phyloP scores from a whole-genome alignment of 2,888 invertebrate genomes.

The Icerya purchasi region DNA sequence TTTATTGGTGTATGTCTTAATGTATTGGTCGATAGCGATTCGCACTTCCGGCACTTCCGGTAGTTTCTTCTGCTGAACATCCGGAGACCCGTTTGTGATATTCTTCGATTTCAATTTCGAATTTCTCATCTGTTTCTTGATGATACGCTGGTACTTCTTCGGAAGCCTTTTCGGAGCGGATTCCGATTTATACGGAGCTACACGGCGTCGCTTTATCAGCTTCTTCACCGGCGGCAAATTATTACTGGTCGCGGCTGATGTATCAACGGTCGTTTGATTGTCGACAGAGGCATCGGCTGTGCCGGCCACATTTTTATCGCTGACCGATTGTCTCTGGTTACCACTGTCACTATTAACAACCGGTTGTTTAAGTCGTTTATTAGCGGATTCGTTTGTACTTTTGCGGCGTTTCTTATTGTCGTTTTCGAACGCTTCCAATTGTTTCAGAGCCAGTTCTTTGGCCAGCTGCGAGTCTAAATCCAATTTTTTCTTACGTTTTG shows the following conservation, averaged over 20 bases:
- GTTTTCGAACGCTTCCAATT: constrained; percentile 30
- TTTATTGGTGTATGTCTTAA: constrained; percentile 13
- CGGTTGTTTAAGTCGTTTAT: constrained; percentile 4
- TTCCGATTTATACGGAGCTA: background rate
- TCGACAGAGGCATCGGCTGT: background rate
- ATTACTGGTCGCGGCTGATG: background rate
- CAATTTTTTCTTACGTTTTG: background rate
- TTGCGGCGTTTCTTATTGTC: constrained; percentile 5
- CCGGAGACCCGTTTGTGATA: background rate
- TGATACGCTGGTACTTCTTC: constrained; percentile 12
- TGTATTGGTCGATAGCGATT: constrained; percentile 14
- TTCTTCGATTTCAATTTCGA: constrained; percentile 1
- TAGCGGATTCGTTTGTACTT: background rate
- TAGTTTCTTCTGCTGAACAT: constrained; percentile 3
- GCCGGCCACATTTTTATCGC: background rate
- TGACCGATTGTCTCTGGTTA: background rate
- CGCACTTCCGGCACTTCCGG: constrained; percentile 18
- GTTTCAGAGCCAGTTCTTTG: constrained; percentile 33
- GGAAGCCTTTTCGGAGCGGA: constrained; percentile 9
- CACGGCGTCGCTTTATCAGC: background rate
- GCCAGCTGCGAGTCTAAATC: constrained; percentile 27
- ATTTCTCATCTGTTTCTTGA: constrained; percentile 9
- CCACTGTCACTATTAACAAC: background rate
- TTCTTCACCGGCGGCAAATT: background rate
- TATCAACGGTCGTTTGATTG: background rate